phyloP scores from a whole-genome alignment of 1,140 invertebrate species.

The Ridgeia piscesae region DNA sequence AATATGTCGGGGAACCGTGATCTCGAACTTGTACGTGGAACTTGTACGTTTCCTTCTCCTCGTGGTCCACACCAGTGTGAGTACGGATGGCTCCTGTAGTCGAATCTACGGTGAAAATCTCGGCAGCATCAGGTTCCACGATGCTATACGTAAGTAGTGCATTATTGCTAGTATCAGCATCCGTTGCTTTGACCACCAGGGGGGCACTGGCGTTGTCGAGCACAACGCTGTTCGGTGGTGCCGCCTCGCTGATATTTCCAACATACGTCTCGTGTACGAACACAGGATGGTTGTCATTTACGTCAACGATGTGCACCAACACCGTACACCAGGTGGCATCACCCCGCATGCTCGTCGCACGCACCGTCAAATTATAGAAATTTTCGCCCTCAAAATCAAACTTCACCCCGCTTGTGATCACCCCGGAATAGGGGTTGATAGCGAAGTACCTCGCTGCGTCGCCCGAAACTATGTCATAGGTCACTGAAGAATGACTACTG shows the following conservation, averaged over 20 bases:
- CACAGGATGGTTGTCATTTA: conserved; percentile 81
- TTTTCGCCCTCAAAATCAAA: conserved; percentile 64
- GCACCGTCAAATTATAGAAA: conserved; percentile 80
- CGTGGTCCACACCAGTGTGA: conserved; percentile 77
- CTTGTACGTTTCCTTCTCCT: conserved; percentile 69
- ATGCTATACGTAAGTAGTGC: conserved; percentile 82
- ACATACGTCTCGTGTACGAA: conserved; percentile 71
- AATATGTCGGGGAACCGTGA: conserved; percentile 36
- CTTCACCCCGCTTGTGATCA: conserved; percentile 49
- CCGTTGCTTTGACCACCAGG: conserved; percentile 77
- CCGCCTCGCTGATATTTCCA: conserved; percentile 73
- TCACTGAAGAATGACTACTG: conserved; percentile 56
- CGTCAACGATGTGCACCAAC: conserved; percentile 59
- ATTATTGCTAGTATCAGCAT: conserved; percentile 79
- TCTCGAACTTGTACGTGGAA: conserved; percentile 86
- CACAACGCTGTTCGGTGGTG: conserved; percentile 72
- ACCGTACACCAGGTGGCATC: conserved; percentile 47
- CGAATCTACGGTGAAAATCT: conserved; percentile 82
- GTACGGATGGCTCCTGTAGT: conserved; percentile 84
- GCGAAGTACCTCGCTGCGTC: conserved; percentile 54
- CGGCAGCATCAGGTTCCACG: conserved; percentile 70
- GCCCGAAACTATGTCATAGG: conserved; percentile 48
- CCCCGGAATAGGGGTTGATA: conserved; percentile 59
- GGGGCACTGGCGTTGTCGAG: conserved; percentile 64
- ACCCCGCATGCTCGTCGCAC: conserved; percentile 81